These are phyloP conservation scores for Pterocles gutturalis DNA, from an alignment of 2,113 vertebrate genomes.

Conservation along the genomic window DNA sequence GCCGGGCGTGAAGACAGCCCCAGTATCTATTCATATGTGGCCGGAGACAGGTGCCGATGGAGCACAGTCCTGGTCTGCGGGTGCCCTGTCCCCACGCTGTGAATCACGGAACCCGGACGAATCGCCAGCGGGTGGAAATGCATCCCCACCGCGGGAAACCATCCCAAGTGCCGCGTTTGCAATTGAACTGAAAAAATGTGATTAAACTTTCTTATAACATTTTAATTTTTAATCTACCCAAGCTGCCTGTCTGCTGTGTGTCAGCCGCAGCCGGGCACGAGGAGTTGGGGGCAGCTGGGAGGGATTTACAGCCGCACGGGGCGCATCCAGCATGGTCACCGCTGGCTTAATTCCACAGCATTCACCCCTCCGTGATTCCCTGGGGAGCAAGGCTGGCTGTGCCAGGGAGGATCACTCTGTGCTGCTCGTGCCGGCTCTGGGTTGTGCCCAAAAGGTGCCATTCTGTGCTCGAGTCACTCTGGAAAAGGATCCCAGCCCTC, in stretches of 20 bases:
- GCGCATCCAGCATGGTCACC: background rate
- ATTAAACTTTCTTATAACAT: background rate
- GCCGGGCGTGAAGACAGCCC: fast-evolving
- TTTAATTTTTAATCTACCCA: background rate
- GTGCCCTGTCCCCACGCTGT: fast-evolving
- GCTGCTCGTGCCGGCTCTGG: background rate
- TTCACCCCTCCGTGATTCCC: background rate
- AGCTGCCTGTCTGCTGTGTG: fast-evolving
- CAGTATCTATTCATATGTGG: fast-evolving
- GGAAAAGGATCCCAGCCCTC: background rate
- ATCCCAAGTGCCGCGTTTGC: fast-evolving
- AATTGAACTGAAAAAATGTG: background rate
- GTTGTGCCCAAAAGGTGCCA: background rate
- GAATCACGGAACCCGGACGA: background rate
- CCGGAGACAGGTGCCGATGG: fast-evolving
- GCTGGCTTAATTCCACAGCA: background rate
- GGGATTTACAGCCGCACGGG: background rate
- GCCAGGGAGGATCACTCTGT: background rate
- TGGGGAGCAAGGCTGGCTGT: background rate
- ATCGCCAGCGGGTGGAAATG: fast-evolving
- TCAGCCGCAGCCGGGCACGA: fast-evolving
- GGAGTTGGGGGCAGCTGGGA: background rate
- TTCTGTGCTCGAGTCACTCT: background rate
- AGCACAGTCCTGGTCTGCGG: fast-evolving
- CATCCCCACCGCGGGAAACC: fast-evolving